These are phyloP conservation scores for Paradisaea rubra DNA, from an alignment of 2,113 vertebrate species.

Conservation along the genomic window DNA sequence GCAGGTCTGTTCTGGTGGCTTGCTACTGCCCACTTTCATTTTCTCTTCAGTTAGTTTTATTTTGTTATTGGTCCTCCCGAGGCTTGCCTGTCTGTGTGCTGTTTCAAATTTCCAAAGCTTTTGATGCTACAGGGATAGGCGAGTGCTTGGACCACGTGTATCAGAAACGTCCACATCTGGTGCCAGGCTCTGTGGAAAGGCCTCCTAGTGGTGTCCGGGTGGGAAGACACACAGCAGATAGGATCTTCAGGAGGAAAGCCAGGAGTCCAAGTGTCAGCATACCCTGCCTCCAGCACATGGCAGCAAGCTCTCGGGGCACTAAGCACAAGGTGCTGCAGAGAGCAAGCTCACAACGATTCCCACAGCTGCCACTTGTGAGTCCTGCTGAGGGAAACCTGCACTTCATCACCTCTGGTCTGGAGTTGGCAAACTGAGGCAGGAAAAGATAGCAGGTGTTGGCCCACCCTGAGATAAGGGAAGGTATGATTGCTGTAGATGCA, in stretches of 20 bases:
- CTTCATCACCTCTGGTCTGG: background rate
- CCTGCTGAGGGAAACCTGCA: background rate
- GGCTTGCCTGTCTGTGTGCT: background rate
- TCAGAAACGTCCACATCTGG: background rate
- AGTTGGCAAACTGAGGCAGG: background rate
- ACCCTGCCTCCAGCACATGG: background rate
- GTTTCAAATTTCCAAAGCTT: background rate
- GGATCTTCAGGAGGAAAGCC: background rate
- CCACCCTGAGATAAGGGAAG: background rate
- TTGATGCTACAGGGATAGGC: fast-evolving
- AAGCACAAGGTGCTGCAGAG: background rate
- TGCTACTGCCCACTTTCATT: background rate
- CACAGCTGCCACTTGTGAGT: background rate
- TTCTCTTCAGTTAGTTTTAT: background rate
- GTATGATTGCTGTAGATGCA: background rate
- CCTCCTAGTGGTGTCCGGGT: background rate
- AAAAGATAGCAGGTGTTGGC: background rate
- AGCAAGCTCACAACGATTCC: fast-evolving
- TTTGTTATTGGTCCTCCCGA: background rate
- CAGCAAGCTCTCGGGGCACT: fast-evolving
- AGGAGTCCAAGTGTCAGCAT: fast-evolving
- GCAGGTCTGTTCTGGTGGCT: background rate
- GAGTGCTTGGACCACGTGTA: fast-evolving
- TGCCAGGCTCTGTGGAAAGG: background rate
- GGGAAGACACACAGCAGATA: background rate